These are phyloP conservation scores for Muscina levida DNA, from an alignment of 2,888 invertebrate genomes.

Conservation along the genomic window DNA sequence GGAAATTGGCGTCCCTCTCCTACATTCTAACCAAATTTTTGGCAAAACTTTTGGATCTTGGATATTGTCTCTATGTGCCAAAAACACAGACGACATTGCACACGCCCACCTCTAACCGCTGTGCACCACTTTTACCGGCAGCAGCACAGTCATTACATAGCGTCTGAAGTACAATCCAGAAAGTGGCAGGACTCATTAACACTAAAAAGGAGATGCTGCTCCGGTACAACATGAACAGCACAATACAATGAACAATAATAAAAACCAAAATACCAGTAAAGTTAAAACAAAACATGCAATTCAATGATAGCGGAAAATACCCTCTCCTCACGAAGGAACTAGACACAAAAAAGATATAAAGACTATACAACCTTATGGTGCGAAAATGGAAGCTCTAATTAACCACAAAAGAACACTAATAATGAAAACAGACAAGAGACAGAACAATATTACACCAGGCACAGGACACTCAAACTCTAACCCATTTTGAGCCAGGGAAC, in stretches of 20 bases:
- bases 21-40: no score
- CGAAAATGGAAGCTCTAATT: conserved; percentile 69
- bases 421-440: conserved; percentile 64
- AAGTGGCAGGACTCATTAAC: conserved; percentile 55
- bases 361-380: conserved; percentile 60
- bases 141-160: conserved; percentile 22
- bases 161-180: no score
- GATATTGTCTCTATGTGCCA: conserved; percentile 30
- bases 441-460: conserved; percentile 9
- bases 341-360: neutral
- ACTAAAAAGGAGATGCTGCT: conserved; percentile 61
- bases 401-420: conserved; percentile 70
- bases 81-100: conserved; percentile 21
- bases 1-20: no score
- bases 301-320: conserved; percentile 50
- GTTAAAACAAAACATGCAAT: conserved; percentile 42
- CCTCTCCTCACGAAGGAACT: no score
- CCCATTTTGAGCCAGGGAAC: no score
- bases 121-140: conserved; percentile 36
- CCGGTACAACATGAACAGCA: conserved; percentile 48
- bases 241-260: conserved; percentile 38
- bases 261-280: conserved; percentile 34
- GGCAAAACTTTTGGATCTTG: conserved; percentile 35
- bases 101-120: neutral
- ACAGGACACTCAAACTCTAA: neutral